Percentiles rank a stretch among this genome's conserved stretches.
These are phyloP conservation scores for Eira barbara DNA, from an alignment of 2,113 vertebrate genomes.

Conservation along the genomic window DNA sequence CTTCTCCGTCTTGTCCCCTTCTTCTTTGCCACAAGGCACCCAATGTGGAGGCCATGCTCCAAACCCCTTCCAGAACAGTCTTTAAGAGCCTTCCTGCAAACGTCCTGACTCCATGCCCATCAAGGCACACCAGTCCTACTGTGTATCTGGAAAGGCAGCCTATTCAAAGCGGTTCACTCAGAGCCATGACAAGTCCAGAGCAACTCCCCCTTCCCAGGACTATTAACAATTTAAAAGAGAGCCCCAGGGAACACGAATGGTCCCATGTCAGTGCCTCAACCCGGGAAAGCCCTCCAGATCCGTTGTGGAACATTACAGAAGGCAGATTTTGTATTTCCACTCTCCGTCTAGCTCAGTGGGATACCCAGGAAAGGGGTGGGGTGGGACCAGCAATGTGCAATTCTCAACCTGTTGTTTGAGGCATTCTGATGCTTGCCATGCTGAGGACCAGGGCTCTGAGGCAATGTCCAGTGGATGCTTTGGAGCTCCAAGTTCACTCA, in stretches of 20 bases:
- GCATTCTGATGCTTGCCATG: background rate
- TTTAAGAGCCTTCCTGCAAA: background rate
- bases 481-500: background rate
- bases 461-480: too few relatives aligned
- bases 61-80: background rate
- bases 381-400: accelerated
- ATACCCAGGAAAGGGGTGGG: background rate
- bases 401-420: background rate
- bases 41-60: background rate
- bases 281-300: background rate
- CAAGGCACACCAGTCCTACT: background rate
- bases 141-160: background rate
- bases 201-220: background rate
- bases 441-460: background rate
- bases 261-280: too few relatives aligned
- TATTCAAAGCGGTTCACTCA: background rate
- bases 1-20: background rate
- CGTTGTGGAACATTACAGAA: background rate
- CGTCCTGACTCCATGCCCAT: background rate
- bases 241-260: background rate
- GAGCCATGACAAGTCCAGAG: background rate
- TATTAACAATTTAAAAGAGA: background rate
- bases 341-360: background rate
- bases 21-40: too few relatives aligned
- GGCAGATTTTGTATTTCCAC: background rate